phyloP scores from a whole-genome alignment of 2,888 invertebrate species.

The Dilophus febrilis region DNA sequence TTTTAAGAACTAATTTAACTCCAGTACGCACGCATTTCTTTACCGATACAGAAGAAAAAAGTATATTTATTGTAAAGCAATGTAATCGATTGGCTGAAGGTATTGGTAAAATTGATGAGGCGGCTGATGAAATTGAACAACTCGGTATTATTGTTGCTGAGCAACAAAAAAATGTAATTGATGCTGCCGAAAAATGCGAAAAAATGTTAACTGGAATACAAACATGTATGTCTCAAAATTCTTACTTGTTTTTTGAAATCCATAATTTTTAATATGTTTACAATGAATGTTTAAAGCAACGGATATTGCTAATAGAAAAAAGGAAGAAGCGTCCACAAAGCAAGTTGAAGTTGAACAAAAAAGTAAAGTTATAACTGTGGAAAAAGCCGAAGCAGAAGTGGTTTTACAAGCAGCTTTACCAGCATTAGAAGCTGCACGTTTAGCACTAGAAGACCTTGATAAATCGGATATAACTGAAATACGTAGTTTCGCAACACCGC shows the following conservation, averaged over 20 bases:
- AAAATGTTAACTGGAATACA: slow-evolving; percentile 58
- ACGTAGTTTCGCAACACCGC: slow-evolving; percentile 79
- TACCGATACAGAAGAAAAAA: slow-evolving; percentile 22
- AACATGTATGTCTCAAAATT: slow-evolving; percentile 32
- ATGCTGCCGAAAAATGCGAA: slow-evolving; percentile 70
- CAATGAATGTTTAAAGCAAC: no score
- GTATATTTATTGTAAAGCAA: slow-evolving; percentile 21
- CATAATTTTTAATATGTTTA: no score
- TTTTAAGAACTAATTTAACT: not conserved
- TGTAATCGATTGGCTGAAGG: slow-evolving; percentile 25
- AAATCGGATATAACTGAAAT: slow-evolving; percentile 88
- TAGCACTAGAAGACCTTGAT: slow-evolving; percentile 66
- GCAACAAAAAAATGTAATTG: slow-evolving; percentile 66
- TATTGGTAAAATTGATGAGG: slow-evolving; percentile 54
- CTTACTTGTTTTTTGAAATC: not conserved
- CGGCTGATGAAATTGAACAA: slow-evolving; percentile 61
- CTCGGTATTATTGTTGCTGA: slow-evolving; percentile 64
- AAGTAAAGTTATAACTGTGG: slow-evolving; percentile 56
- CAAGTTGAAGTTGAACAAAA: slow-evolving; percentile 69
- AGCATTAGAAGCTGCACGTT: slow-evolving; percentile 61
- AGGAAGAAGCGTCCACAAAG: slow-evolving; percentile 60
- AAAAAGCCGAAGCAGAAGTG: slow-evolving; percentile 71
- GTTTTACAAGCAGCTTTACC: slow-evolving; percentile 68
- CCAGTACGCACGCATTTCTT: not conserved
- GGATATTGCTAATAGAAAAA: slow-evolving; percentile 55